Evolutionary conservation across 1,140 invertebrate genomes (phyloP).

Genomic region (Penaeus indicus): DNA sequence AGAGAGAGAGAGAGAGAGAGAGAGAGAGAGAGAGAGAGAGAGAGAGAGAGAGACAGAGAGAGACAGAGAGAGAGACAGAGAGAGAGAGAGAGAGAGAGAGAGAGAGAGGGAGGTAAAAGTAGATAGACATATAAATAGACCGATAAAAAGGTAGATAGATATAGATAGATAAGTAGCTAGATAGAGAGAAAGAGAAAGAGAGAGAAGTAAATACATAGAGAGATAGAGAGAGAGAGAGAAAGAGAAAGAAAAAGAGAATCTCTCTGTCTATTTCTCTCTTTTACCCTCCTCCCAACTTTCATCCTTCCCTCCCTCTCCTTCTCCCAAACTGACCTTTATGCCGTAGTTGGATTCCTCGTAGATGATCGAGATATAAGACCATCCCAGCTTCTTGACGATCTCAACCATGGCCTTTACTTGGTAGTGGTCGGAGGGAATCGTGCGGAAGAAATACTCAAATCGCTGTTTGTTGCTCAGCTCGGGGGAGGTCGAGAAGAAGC

Average conservation of each 20-base stretch:
- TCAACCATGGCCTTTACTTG: slow-evolving; percentile 96
- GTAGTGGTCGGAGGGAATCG: slow-evolving; percentile 94
- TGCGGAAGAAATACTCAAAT: slow-evolving; percentile 94
- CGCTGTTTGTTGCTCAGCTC: slow-evolving; percentile 94
- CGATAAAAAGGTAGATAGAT: no score
- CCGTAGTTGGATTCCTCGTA: slow-evolving; percentile 98
- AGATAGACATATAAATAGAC: no score
- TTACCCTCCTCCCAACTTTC: neutral
- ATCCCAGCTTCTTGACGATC: slow-evolving; percentile 85
- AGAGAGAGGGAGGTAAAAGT: no score
- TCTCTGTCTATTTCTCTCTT: neutral
- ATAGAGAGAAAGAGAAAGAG: no score
- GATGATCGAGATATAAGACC: slow-evolving; percentile 95
- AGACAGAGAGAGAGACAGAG: neutral
- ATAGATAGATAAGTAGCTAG: no score
- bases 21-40: neutral
- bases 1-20: neutral
- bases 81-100: no score
- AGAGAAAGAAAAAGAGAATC: no score
- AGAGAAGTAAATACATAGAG: no score
- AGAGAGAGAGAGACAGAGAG: neutral
- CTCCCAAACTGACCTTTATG: slow-evolving; percentile 82
- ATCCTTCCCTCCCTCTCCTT: neutral
- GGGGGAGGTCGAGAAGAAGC: slow-evolving; percentile 94
- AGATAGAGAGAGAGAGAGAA: no score